Evolutionary conservation across 2,888 invertebrate genomes (phyloP), one percentile per base, ranked within the genome.

Genomic region (Hyppa rectilinea): DNA sequence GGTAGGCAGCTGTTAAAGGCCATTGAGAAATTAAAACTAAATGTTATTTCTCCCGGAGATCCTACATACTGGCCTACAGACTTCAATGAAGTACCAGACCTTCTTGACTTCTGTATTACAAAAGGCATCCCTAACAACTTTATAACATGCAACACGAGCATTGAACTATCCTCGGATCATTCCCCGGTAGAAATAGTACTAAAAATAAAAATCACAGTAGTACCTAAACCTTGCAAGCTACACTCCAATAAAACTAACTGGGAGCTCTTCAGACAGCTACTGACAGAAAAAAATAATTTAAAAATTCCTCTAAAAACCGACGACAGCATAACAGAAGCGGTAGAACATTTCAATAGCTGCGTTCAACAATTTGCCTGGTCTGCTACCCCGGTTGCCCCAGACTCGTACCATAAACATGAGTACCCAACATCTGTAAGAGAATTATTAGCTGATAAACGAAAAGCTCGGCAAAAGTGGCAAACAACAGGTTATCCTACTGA

Each of bases 91-190:
- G n/a, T n/a, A n/a, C n/a, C n/a, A n/a, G n/a, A n/a, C n/a, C n/a
- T n/a, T n/a, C n/a, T n/a, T n/a, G n/a, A n/a, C n/a, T n/a, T n/a
- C n/a, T n/a, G n/a, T n/a, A n/a, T n/a, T n/a, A n/a, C n/a, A n/a
- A n/a, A n/a, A n/a, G n/a, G n/a, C n/a, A n/a, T n/a, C n/a, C n/a
- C n/a, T n/a, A n/a, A n/a, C n/a, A n/a, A 0, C n/a, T 55, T 55
- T 38, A 6, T 55, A 36, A 55, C 55, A 55, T 59, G 67, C 47
- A 61, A 45, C 47, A 47, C 61, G 12, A 68, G 45, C 26, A 20
- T 31, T 7, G 53, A 61, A 60, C 29, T 68, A 40, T 61, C 61
- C 17, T 68, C 67, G 4, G 55, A 68, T 38, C 47, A 68, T 17
- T 61, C 55, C 2, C 60, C 55, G 4, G 61, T 55, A 26, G 60